Conservation (phyloP, 92 coral and sea anemone genomes). For the Palythoa grandiflora region DNA sequence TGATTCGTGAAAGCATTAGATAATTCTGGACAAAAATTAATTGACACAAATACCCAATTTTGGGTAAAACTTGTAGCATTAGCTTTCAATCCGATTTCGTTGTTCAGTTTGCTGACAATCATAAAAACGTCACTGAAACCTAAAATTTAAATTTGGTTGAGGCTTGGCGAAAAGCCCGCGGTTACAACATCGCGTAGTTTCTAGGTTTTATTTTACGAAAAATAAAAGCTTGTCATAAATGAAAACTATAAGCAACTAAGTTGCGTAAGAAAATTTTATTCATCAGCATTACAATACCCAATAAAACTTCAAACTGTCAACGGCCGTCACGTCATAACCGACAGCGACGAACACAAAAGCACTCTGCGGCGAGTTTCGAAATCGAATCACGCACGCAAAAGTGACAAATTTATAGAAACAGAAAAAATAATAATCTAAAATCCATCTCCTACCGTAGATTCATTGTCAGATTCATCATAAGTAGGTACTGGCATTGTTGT, state of each 20-base stretch:
- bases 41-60: neutral
- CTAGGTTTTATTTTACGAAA: neutral
- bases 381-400: neutral
- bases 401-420: neutral
- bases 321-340: neutral
- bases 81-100: neutral
- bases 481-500: conserved; percentile 81
- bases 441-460: conserved; percentile 76
- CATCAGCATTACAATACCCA: neutral
- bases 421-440: neutral
- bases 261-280: neutral
- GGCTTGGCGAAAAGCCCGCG: neutral
- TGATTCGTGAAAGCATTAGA: neutral
- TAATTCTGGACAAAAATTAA: neutral
- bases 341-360: neutral
- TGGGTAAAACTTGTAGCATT: neutral
- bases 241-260: neutral
- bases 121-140: neutral
- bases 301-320: neutral
- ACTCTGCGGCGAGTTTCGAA: conserved; percentile 3
- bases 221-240: neutral
- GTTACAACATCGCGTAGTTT: neutral
- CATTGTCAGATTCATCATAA: conserved; percentile 85
- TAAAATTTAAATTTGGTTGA: neutral
- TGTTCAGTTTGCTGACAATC: neutral